Evolutionary conservation across 2,888 invertebrate genomes (phyloP).

Genomic region (Nemoura dubitans): DNA sequence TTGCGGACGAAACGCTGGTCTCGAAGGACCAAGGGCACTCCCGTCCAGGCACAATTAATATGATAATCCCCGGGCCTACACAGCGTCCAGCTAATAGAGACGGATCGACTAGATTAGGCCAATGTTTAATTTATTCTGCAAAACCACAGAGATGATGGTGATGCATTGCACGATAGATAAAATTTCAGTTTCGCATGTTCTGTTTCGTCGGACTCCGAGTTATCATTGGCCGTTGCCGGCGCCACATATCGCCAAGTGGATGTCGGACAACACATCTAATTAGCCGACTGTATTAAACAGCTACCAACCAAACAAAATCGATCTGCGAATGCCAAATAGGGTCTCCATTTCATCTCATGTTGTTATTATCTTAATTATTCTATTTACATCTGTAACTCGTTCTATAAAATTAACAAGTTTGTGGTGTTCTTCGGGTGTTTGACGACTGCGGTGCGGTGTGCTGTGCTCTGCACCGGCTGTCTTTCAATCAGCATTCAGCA

Average conservation of each 20-base stretch:
- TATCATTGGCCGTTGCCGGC: not conserved
- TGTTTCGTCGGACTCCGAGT: not conserved
- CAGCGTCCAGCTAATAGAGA: not conserved
- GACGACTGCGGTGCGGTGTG: not conserved
- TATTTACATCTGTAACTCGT: conserved; percentile 19
- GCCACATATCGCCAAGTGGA: not conserved
- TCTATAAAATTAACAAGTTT: conserved; percentile 15
- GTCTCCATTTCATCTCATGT: conserved; percentile 10
- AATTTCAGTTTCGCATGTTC: not conserved
- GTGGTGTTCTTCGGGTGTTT: not conserved
- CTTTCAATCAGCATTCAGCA: not conserved
- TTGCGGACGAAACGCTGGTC: not conserved
- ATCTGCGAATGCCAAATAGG: not conserved
- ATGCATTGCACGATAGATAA: not conserved
- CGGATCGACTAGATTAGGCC: not conserved
- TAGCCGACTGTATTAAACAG: not conserved
- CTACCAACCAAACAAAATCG: not conserved
- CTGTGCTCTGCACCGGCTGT: not conserved
- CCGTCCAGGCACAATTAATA: not conserved
- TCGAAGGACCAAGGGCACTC: conserved; percentile 7
- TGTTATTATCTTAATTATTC: conserved; percentile 30
- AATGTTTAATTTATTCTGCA: not conserved
- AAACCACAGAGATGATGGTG: not conserved
- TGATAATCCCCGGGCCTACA: conserved; percentile 7
- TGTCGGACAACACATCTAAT: not conserved